Evolutionary conservation across 2,113 vertebrate genomes (phyloP), one percentile per base, ranked within the genome.

Genomic region (Lutjanus erythropterus): DNA sequence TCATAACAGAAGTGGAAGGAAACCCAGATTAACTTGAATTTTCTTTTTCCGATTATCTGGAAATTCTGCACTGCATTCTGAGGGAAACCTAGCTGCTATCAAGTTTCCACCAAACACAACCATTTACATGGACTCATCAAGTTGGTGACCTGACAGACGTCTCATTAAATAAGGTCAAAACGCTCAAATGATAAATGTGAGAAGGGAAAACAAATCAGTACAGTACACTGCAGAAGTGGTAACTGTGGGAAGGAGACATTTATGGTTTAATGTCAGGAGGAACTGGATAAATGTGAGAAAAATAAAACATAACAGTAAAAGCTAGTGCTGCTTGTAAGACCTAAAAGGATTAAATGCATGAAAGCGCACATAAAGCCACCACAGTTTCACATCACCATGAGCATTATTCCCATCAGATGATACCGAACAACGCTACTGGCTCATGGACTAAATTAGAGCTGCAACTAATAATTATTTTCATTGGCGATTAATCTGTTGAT

Each of bases 161-260:
- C 15, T 56, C 1, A 27, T 60, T n/a, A 25, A 50, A 50, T 15
- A 33, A 47, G 11, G 46, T 52, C 18, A 58, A 49, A 62, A 61
- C 46, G 33, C 31, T 71, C 10, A n/a, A 56, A 42, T 49, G 14
- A 71, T 66, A 76, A 67, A 58, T 55, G 21, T 21, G 9, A 58
- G 49, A 7, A 71, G 64, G 33, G 21, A 74, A 52, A 68, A 16
- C 41, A 12, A 60, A 16, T 0, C 15, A 21, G 15, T 37, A 14
- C n/a, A 60, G 10, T 12, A 33, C 21, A 58, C 19, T 14, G 21
- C 23, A 53, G 4, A 27, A 53, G 25, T 23, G 21, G 21, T 29
- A 15, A 18, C 23, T 42, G 16, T 62, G 37, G 35, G 59, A 61
- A 44, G 18, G 37, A 42, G 4, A 39, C 37, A 6, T 44, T 19